These are phyloP conservation scores for Erebia palarica DNA, from an alignment of 2,888 invertebrate species.

Conservation along the genomic window DNA sequence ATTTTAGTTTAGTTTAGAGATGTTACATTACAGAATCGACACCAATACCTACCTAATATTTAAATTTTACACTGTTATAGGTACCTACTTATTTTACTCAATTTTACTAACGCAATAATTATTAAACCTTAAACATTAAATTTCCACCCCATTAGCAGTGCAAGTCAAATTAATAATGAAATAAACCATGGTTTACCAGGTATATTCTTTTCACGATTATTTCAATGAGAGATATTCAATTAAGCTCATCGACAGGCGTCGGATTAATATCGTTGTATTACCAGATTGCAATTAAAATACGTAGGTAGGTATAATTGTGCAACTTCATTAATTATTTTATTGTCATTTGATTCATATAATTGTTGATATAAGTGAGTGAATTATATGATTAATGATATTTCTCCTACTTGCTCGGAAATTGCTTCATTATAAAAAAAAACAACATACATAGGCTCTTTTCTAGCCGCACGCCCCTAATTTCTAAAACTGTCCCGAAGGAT, in stretches of 20 bases:
- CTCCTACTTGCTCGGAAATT: too few relatives aligned
- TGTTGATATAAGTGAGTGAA: neutral
- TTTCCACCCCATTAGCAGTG: neutral
- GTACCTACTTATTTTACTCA: too few relatives aligned
- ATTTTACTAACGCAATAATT: too few relatives aligned
- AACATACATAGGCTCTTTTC: too few relatives aligned
- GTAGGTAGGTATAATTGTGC: slow-evolving; percentile 22
- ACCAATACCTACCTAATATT: too few relatives aligned
- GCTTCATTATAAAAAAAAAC: too few relatives aligned
- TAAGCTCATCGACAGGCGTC: slow-evolving; percentile 21
- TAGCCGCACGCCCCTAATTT: too few relatives aligned
- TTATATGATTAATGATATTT: too few relatives aligned
- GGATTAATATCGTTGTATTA: slow-evolving; percentile 27
- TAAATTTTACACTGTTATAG: too few relatives aligned
- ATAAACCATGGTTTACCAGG: neutral
- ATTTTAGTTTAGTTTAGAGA: too few relatives aligned
- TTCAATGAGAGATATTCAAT: slow-evolving; percentile 14
- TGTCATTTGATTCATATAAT: neutral
- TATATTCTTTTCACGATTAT: neutral
- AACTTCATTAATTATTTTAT: slow-evolving; percentile 23
- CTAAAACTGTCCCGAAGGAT: too few relatives aligned
- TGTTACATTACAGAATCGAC: too few relatives aligned
- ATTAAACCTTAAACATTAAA: neutral
- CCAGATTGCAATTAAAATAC: slow-evolving; percentile 32
- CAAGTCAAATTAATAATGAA: neutral